Evolutionary conservation across 1,140 invertebrate genomes (phyloP).

Genomic region (Portunus trituberculatus): DNA sequence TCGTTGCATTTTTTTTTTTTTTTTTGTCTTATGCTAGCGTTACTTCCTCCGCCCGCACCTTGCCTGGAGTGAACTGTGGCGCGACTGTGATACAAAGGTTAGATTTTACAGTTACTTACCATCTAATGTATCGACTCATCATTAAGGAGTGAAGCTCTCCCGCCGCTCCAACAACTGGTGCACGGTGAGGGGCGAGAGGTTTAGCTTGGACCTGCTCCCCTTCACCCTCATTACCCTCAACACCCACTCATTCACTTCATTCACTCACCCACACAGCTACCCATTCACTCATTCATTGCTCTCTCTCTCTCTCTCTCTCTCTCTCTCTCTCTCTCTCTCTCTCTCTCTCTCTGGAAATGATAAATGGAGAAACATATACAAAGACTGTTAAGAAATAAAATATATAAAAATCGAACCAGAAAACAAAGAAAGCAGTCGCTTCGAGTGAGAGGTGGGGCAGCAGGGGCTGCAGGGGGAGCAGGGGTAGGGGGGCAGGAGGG

Average conservation of each 20-base stretch:
- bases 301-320: conserved; percentile 1
- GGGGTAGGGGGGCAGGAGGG: not conserved
- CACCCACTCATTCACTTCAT: too few species aligned
- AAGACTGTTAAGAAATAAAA: too few species aligned
- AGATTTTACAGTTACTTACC: conserved; percentile 31
- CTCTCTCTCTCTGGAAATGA: not conserved
- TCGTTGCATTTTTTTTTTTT: not conserved
- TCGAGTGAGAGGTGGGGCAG: not conserved
- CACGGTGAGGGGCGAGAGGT: too few species aligned
- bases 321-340: conserved; percentile 20
- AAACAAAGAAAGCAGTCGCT: not conserved
- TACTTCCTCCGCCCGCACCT: not conserved
- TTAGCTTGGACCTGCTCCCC: too few species aligned
- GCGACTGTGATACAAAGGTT: conserved; percentile 15
- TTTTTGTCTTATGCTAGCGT: not conserved
- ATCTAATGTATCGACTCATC: conserved; percentile 29
- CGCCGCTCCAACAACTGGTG: not conserved
- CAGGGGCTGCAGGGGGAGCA: not conserved
- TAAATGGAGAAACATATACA: too few species aligned
- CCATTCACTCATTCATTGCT: not conserved
- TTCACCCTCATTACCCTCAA: too few species aligned
- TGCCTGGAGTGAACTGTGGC: not conserved
- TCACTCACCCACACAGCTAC: too few species aligned
- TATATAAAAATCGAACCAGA: not conserved
- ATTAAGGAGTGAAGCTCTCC: not conserved